Conservation (phyloP, 2,113 vertebrate genomes). For the Poicephalus gulielmi region DNA sequence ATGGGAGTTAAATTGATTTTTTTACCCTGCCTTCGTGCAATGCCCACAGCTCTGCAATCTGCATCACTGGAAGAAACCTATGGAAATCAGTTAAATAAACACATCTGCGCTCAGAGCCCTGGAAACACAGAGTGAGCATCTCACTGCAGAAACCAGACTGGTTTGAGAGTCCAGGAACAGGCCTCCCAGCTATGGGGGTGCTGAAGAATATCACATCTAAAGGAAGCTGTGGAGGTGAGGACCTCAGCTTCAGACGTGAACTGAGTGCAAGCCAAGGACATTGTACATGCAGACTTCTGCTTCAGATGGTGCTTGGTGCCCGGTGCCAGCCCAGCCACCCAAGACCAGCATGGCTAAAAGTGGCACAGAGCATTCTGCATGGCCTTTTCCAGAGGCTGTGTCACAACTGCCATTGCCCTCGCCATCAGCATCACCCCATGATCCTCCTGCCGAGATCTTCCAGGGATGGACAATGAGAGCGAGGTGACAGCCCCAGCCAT, state of each 20-base stretch:
- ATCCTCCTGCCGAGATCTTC: not conserved
- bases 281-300: not conserved
- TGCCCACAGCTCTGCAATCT: not conserved
- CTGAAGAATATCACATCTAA: not conserved
- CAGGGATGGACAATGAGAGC: not conserved
- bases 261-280: not conserved
- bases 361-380: not conserved
- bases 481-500: no score
- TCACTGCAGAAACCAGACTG: not conserved
- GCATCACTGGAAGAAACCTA: not conserved
- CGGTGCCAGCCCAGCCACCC: not conserved
- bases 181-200: accelerated
- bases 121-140: accelerated
- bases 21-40: conserved; percentile 16
- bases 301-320: not conserved
- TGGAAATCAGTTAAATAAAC: conserved; percentile 37
- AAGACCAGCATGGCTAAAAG: accelerated
- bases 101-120: conserved; percentile 8
- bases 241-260: not conserved
- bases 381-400: not conserved
- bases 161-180: not conserved
- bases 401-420: not conserved
- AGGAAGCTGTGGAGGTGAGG: not conserved
- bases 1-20: conserved; percentile 52
- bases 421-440: not conserved